A percentile compares a stretch with the other conserved stretches of the same genome.
phyloP scores from a whole-genome alignment of 30 jellyfish, hydroid and myxozoan genomes.

The Kudoa iwatai region DNA sequence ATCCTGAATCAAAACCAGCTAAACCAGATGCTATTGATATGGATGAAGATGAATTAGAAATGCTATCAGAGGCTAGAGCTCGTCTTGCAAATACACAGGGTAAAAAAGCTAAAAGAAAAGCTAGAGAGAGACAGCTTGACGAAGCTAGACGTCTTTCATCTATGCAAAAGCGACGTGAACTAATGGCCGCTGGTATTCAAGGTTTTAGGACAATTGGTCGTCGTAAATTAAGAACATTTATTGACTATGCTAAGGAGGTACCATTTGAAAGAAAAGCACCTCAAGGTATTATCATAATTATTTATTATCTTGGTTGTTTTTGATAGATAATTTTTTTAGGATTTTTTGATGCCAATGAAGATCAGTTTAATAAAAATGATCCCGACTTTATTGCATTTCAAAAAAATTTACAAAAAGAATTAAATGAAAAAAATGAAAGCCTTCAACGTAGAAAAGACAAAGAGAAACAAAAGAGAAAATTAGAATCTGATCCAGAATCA shows the following conservation, averaged over 20 bases:
- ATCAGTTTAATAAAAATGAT: too few relatives aligned
- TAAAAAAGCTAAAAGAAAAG: slow-evolving; percentile 82
- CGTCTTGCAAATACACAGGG: slow-evolving; percentile 96
- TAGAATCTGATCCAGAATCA: slow-evolving; percentile 53
- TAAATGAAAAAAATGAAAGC: too few relatives aligned
- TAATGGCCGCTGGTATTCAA: slow-evolving; percentile 90
- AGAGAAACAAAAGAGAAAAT: slow-evolving; percentile 26
- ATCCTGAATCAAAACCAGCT: slow-evolving; percentile 95
- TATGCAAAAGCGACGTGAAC: slow-evolving; percentile 61
- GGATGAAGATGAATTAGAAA: slow-evolving; percentile 97
- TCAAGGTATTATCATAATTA: too few relatives aligned
- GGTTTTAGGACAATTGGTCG: too few relatives aligned
- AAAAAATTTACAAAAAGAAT: too few relatives aligned
- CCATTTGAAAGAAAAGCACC: slow-evolving; percentile 97
- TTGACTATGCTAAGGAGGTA: slow-evolving; percentile 55
- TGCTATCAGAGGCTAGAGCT: slow-evolving; percentile 98
- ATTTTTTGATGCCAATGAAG: too few relatives aligned
- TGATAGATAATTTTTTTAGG: too few relatives aligned
- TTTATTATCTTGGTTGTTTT: too few relatives aligned
- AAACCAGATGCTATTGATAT: slow-evolving; percentile 93
- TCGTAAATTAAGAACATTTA: too few relatives aligned
- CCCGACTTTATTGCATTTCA: too few relatives aligned
- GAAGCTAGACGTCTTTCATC: slow-evolving; percentile 89
- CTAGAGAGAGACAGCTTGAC: slow-evolving; percentile 80
- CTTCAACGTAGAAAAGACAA: slow-evolving; percentile 46